Evolutionary conservation across 2,888 invertebrate species (phyloP).

Genomic region (Villa cingulata): DNA sequence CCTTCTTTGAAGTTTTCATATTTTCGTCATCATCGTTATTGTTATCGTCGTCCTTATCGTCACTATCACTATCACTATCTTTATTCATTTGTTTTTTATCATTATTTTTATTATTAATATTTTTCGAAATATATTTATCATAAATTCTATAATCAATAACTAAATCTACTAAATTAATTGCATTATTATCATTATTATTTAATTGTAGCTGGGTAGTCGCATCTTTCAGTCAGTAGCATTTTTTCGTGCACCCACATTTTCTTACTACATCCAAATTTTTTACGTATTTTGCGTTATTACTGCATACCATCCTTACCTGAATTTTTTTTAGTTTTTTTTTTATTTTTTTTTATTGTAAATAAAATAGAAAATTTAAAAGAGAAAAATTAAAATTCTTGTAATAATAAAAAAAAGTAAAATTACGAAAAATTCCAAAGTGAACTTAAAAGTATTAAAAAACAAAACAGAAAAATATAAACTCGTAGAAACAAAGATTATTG

Average conservation of each 20-base stretch:
- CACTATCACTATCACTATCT: not conserved
- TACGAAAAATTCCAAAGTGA: too few species aligned
- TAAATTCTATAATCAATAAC: not conserved
- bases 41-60: too few species aligned
- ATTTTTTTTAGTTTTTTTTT: too few species aligned
- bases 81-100: not conserved
- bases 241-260: slow-evolving; percentile 90
- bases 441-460: too few species aligned
- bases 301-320: slow-evolving; percentile 79
- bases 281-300: slow-evolving; percentile 83
- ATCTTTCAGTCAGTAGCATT: slow-evolving; percentile 64
- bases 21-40: too few species aligned
- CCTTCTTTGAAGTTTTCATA: too few species aligned
- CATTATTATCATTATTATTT: slow-evolving; percentile 12
- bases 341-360: too few species aligned
- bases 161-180: slow-evolving; percentile 5
- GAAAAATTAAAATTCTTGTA: not conserved
- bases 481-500: too few species aligned
- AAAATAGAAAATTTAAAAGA: not conserved
- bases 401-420: too few species aligned
- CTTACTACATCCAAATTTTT: slow-evolving; percentile 93
- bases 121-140: not conserved
- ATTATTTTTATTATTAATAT: not conserved
- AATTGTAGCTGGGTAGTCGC: slow-evolving; percentile 42
- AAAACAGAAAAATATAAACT: too few species aligned